A percentile compares a stretch with the other conserved stretches of the same genome.
Conservation (phyloP, 1,140 invertebrate genomes). For the Papilio dardanus region DNA sequence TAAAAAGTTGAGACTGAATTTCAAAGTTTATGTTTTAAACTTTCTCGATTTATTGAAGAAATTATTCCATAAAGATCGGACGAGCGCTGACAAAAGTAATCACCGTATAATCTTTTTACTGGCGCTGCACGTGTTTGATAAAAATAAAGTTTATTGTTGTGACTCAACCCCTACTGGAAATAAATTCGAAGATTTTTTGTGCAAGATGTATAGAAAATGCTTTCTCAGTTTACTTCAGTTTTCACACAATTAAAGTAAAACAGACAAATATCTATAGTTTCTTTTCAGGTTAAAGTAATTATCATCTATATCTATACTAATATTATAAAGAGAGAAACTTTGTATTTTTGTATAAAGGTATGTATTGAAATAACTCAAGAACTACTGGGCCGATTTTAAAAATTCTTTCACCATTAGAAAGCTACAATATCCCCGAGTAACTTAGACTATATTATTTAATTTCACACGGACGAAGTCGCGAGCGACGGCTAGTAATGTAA, state of each 20-base stretch:
- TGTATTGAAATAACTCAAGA: too few species aligned
- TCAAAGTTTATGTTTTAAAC: slow-evolving; percentile 11
- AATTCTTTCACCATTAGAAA: too few species aligned
- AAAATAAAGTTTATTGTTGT: slow-evolving; percentile 19
- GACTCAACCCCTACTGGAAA: neutral
- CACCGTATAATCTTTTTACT: slow-evolving; percentile 10
- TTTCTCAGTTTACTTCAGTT: neutral
- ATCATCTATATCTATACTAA: too few species aligned
- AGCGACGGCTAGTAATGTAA: too few species aligned
- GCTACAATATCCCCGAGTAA: too few species aligned
- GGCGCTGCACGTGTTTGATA: slow-evolving; percentile 1
- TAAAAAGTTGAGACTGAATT: neutral
- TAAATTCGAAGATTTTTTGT: neutral
- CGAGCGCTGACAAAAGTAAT: slow-evolving; percentile 25
- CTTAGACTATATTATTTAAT: too few species aligned
- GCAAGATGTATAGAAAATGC: neutral
- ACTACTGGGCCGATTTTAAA: too few species aligned
- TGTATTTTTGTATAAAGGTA: too few species aligned
- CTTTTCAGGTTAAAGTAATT: neutral
- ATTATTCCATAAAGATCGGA: slow-evolving; percentile 17
- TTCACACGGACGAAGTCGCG: too few species aligned
- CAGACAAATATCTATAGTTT: neutral
- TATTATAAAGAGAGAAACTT: too few species aligned
- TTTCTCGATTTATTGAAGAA: neutral
- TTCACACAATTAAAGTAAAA: neutral